A percentile compares a stretch with the other conserved stretches of the same genome.
Conservation (phyloP, 2,888 invertebrate genomes). For the Eugnorisma glareosa region DNA sequence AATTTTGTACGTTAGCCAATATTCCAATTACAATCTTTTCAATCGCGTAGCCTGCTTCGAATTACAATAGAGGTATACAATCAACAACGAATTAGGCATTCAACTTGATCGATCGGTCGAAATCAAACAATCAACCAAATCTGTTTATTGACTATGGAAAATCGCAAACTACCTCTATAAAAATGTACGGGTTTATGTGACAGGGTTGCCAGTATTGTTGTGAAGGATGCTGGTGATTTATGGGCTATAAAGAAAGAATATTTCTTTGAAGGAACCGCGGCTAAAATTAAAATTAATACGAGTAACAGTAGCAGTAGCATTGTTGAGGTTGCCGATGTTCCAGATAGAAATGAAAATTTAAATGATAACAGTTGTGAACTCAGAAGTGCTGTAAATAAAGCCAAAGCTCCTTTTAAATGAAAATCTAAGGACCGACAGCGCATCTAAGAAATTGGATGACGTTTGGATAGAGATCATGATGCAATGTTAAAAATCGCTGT, state of each 20-base stretch:
- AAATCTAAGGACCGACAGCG: neutral
- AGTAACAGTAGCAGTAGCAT: conserved; percentile 9
- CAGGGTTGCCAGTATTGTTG: conserved; percentile 65
- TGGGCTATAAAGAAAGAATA: conserved; percentile 3
- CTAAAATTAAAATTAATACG: neutral
- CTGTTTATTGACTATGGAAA: conserved; percentile 77
- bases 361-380: neutral
- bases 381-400: neutral
- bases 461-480: neutral
- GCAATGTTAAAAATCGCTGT: neutral
- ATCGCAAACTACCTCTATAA: conserved; percentile 77
- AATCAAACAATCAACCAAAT: conserved; percentile 71
- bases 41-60: conserved; percentile 65
- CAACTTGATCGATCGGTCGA: conserved; percentile 65
- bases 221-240: conserved; percentile 37
- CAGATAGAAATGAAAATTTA: neutral
- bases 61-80: conserved; percentile 71
- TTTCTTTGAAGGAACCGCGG: neutral
- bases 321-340: too few relatives aligned
- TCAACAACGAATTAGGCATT: conserved; percentile 68
- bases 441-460: neutral
- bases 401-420: neutral
- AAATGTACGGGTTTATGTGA: conserved; percentile 61
- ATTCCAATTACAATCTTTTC: conserved; percentile 64
- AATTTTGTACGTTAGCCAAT: conserved; percentile 65